phyloP scores from a whole-genome alignment of 2,888 invertebrate genomes.

The Germaria angustata region DNA sequence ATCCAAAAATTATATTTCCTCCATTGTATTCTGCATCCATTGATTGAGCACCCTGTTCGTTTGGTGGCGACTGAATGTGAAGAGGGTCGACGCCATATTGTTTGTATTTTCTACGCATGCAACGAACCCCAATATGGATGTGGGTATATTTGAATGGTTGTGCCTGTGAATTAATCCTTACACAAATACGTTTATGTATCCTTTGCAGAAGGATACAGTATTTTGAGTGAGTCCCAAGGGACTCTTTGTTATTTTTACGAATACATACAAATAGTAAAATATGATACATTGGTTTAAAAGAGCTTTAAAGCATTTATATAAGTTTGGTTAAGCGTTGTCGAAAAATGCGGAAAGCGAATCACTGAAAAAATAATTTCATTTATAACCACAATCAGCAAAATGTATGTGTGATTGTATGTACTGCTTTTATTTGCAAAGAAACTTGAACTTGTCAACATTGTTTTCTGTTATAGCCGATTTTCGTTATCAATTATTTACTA shows the following conservation, averaged over 20 bases:
- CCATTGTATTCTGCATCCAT: not conserved
- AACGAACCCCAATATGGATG: conserved; percentile 2
- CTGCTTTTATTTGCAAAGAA: too few relatives aligned
- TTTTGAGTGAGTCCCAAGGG: conserved; percentile 64
- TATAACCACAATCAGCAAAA: too few relatives aligned
- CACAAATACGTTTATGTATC: conserved; percentile 8
- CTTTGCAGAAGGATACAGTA: conserved; percentile 5
- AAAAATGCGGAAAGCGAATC: too few relatives aligned
- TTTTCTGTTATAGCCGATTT: too few relatives aligned
- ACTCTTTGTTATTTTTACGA: conserved; percentile 65
- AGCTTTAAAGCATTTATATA: too few relatives aligned
- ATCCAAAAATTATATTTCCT: conserved; percentile 26
- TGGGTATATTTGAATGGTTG: not conserved
- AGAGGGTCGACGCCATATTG: conserved; percentile 47
- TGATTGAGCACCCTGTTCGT: not conserved
- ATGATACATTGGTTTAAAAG: not conserved
- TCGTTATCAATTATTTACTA: too few relatives aligned
- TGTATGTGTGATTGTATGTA: too few relatives aligned
- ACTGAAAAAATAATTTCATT: too few relatives aligned
- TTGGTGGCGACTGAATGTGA: not conserved
- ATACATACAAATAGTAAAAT: conserved; percentile 26
- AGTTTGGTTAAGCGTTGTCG: too few relatives aligned
- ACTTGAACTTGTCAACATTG: too few relatives aligned
- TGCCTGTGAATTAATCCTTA: not conserved
- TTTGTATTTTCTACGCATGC: conserved; percentile 20